Evolutionary conservation across 1,140 invertebrate genomes (phyloP).

Genomic region (Cepaea nemoralis): DNA sequence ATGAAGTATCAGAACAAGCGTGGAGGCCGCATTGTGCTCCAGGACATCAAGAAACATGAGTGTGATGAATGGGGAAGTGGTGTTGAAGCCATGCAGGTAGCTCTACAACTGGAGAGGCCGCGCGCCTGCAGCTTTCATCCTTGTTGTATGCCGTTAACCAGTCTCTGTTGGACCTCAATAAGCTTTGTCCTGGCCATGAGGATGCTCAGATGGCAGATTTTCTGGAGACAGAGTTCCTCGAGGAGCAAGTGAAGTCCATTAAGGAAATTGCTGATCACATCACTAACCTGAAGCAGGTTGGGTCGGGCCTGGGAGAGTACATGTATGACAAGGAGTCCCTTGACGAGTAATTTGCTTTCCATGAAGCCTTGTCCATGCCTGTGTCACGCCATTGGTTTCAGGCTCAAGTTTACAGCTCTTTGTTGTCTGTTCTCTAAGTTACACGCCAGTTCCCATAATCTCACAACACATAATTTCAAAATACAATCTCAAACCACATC

Average conservation of each 20-base stretch:
- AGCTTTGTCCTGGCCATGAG: conserved; percentile 60
- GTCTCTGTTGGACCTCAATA: conserved; percentile 80
- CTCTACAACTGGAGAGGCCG: conserved; percentile 81
- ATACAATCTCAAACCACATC: too few species aligned
- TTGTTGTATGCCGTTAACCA: conserved; percentile 85
- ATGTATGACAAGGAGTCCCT: conserved; percentile 76
- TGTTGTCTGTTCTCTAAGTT: too few species aligned
- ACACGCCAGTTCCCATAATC: too few species aligned
- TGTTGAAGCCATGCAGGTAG: conserved; percentile 80
- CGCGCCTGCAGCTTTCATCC: too few species aligned
- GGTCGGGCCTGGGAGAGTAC: conserved; percentile 77
- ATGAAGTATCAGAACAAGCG: conserved; percentile 87
- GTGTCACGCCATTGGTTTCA: too few species aligned
- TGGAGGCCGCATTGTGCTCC: conserved; percentile 79
- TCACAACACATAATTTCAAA: too few species aligned
- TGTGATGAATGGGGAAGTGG: conserved; percentile 78
- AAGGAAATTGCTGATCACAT: conserved; percentile 76
- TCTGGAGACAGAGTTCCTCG: conserved; percentile 64
- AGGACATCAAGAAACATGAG: conserved; percentile 73
- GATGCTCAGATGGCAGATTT: conserved; percentile 75
- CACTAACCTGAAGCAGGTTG: conserved; percentile 77
- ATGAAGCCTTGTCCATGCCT: too few species aligned
- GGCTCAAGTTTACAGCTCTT: too few species aligned
- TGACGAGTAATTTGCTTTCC: too few species aligned
- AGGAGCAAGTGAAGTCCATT: conserved; percentile 78